These are phyloP conservation scores for Girardinus metallicus DNA, from an alignment of 2,797 vertebrate species.

Conservation along the genomic window DNA sequence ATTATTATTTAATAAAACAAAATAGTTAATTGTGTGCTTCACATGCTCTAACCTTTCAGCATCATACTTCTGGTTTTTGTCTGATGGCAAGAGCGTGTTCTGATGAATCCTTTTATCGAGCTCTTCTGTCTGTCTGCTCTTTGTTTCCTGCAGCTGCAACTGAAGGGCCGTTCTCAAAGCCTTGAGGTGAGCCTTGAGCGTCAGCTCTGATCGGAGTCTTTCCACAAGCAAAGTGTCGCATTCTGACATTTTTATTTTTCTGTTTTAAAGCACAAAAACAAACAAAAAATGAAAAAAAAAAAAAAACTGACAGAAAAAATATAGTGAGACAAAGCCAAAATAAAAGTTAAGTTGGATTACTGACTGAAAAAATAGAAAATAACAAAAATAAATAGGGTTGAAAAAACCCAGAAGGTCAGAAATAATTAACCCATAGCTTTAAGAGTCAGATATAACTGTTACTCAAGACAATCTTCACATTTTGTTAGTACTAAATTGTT, in stretches of 20 bases:
- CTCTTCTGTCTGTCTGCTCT: conserved; percentile 62
- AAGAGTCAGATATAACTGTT: background rate
- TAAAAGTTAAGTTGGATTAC: background rate
- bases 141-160: conserved; percentile 75
- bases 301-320: background rate
- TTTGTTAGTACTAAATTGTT: background rate
- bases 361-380: background rate
- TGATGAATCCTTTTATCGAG: conserved; percentile 76
- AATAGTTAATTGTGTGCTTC: conserved; percentile 10
- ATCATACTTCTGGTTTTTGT: conserved; percentile 31
- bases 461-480: background rate
- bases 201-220: conserved; percentile 56
- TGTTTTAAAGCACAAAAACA: conserved; percentile 7
- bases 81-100: conserved; percentile 68
- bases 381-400: background rate
- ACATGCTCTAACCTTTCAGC: conserved; percentile 61
- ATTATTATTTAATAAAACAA: conserved; percentile 4
- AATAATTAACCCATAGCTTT: background rate
- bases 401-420: background rate
- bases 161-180: conserved; percentile 66
- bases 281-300: background rate
- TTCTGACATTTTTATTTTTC: conserved; percentile 54
- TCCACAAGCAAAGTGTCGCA: conserved; percentile 69
- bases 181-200: conserved; percentile 68
- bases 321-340: background rate